Conservation (phyloP, 2,888 invertebrate genomes). For the Conomelus anceps region DNA sequence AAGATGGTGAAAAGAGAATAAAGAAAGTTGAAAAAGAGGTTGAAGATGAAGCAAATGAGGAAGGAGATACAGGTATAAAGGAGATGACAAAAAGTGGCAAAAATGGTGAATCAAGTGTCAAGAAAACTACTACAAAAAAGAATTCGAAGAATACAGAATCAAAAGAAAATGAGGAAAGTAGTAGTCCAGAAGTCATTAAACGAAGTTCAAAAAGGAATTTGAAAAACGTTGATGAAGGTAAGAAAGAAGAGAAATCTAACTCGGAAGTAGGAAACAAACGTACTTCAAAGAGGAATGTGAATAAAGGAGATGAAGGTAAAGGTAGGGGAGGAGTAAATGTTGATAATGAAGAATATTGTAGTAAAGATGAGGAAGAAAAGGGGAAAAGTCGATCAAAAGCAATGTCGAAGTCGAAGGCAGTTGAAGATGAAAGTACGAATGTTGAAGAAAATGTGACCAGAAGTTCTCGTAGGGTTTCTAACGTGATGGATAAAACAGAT, state of each 20-base stretch:
- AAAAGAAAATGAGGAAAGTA: conserved; percentile 37
- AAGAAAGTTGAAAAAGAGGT: neutral
- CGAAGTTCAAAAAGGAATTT: conserved; percentile 41
- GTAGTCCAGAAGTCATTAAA: conserved; percentile 38
- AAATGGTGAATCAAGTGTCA: conserved; percentile 15
- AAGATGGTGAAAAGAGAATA: neutral
- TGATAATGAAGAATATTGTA: neutral
- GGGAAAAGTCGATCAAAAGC: neutral
- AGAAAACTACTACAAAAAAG: conserved; percentile 22
- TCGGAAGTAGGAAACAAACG: conserved; percentile 36
- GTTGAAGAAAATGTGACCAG: neutral
- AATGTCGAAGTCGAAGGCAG: neutral
- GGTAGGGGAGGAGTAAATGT: conserved; percentile 24
- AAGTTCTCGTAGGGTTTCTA: neutral
- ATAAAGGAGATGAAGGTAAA: conserved; percentile 35
- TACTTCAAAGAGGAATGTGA: conserved; percentile 40
- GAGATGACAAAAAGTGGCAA: neutral
- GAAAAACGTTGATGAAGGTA: neutral
- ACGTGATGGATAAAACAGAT: neutral
- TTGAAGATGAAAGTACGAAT: no score
- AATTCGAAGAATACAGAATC: conserved; percentile 29
- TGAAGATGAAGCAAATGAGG: neutral
- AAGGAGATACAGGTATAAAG: neutral
- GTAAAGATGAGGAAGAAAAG: neutral
- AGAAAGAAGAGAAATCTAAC: neutral